These are phyloP conservation scores for Drosophila algonquin DNA, from an alignment of 2,888 invertebrate genomes.

Conservation along the genomic window DNA sequence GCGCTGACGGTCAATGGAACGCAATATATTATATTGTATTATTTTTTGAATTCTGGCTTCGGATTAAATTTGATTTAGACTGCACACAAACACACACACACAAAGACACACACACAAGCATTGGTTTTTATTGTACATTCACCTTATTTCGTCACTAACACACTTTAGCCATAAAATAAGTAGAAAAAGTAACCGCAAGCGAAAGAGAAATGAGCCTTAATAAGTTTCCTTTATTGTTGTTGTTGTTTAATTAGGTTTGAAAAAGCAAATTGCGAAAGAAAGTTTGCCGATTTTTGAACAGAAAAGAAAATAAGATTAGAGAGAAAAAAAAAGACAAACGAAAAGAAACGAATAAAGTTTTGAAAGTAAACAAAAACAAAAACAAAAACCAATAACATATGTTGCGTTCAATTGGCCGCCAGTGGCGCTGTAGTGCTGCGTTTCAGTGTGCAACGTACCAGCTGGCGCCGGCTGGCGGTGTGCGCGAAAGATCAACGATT, in stretches of 20 bases:
- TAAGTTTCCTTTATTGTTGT: slow-evolving; percentile 82
- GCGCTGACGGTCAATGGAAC: slow-evolving; percentile 73
- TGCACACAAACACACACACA: slow-evolving; percentile 26
- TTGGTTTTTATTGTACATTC: slow-evolving; percentile 53
- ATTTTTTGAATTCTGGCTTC: slow-evolving; percentile 12
- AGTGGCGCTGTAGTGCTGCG: slow-evolving; percentile 73
- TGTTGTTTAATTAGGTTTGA: slow-evolving; percentile 82
- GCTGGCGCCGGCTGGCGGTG: slow-evolving; percentile 57
- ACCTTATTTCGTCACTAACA: slow-evolving; percentile 51
- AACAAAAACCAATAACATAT: slow-evolving; percentile 67
- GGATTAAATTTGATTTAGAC: slow-evolving; percentile 18
- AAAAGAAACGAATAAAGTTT: neutral
- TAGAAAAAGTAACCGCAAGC: slow-evolving; percentile 8
- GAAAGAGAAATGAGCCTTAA: slow-evolving; percentile 63
- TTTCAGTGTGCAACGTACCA: slow-evolving; percentile 67
- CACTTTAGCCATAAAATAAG: slow-evolving; percentile 47
- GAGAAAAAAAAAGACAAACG: slow-evolving; percentile 24
- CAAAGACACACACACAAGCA: slow-evolving; percentile 15
- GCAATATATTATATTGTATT: slow-evolving; percentile 54
- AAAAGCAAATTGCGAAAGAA: slow-evolving; percentile 42
- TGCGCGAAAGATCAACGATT: slow-evolving; percentile 58
- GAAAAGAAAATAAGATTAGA: slow-evolving; percentile 36
- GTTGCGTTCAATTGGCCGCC: slow-evolving; percentile 83
- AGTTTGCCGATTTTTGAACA: slow-evolving; percentile 48
- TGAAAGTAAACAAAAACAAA: slow-evolving; percentile 29